phyloP scores from a whole-genome alignment of 2,888 invertebrate species.

The Fragum sueziense region DNA sequence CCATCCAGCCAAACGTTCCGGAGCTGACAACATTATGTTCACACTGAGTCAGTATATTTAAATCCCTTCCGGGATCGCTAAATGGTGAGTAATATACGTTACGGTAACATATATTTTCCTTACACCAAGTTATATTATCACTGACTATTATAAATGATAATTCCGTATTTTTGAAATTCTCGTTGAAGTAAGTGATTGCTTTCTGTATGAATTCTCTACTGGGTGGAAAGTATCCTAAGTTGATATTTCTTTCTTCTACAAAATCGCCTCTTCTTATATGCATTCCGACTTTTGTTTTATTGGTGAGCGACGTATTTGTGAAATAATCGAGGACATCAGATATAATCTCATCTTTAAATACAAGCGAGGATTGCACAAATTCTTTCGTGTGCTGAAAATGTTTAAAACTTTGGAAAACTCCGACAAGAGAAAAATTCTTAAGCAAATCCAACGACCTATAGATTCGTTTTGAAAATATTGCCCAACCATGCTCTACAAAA shows the following conservation, averaged over 20 bases:
- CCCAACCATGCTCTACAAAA: background rate
- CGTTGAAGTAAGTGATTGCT: background rate
- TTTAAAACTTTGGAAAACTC: background rate
- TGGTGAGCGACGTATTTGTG: background rate
- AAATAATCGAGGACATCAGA: background rate
- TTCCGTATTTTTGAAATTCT: background rate
- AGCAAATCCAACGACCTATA: background rate
- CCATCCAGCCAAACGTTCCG: constrained; percentile 79
- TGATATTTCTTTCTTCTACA: constrained; percentile 42
- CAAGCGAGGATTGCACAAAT: background rate
- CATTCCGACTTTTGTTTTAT: constrained; percentile 30
- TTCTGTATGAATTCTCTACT: background rate
- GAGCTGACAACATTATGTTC: constrained; percentile 83
- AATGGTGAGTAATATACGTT: constrained; percentile 18
- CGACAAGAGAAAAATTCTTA: background rate
- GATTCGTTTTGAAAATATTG: background rate
- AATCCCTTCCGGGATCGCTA: constrained; percentile 49
- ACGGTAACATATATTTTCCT: background rate
- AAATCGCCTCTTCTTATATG: constrained; percentile 69
- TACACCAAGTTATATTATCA: background rate
- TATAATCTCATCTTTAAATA: background rate
- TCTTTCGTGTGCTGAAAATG: background rate
- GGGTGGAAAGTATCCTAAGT: constrained; percentile 28
- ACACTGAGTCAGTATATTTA: constrained; percentile 63
- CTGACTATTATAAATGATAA: background rate